Base-by-base conservation (phyloP, 2,888 invertebrate species). In the Drosophila greeni region DNA sequence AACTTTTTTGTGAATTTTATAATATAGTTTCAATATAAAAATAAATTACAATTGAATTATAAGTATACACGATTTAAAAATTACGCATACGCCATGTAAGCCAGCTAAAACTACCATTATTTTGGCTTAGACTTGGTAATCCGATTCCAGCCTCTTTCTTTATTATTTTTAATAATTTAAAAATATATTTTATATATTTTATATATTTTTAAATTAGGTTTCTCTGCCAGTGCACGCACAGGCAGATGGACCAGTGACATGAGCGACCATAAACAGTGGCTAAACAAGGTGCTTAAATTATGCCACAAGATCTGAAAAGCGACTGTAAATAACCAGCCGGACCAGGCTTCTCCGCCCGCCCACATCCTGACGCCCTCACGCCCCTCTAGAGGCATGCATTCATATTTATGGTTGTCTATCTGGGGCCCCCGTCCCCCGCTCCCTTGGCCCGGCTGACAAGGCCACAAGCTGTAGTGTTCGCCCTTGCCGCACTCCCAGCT, bases 251-350 rank as follows among this genome's bases (percentile, higher is more conserved):
- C 79, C 82, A 75, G 69, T 85, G 84, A 85, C 84, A 81, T 71
- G 85, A 77, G 82, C 73, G 82, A 81, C 84, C 80, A 80, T 80
- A 80, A 85, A 85, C 79, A 80, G 81, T 85, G 85, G 85, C 84
- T 83, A 85, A 85, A 85, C 82, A 81, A 81, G 85, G 85, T 81
- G 80, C 80, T 81, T 81, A 81, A 81, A 81, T 85, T 83, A 81
- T 81, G 80, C 80, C 85, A 84, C 85, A 81, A 78, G 79, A 81
- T 83, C 76, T 81, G 75, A 83, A 70, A 83, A 72, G 79, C 66
- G 77, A 73, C 82, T 85, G 85, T 85, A 80, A 84, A 80, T 85
- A 80, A 85, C 79, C 74, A 70, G 69, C 73, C 57, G 64, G 74
- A 67, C 66, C 69, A 45, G 55, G 49, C 36, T 18, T 20, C 36